These are phyloP conservation scores for Pseudorhombus dupliciocellatus DNA, from an alignment of 2,113 vertebrate genomes.

Conservation along the genomic window DNA sequence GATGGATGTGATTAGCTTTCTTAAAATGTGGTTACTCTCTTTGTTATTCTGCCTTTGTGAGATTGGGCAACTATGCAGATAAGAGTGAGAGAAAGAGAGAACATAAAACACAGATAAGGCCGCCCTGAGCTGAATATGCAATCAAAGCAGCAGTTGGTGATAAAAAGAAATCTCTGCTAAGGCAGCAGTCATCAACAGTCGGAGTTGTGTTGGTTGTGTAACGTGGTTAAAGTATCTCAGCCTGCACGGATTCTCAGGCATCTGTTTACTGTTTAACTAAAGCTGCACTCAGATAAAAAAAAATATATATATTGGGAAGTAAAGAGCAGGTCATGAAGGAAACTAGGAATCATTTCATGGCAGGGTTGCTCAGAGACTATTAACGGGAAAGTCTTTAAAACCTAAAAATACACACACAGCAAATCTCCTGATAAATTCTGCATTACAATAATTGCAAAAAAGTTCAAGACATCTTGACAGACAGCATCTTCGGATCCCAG, in stretches of 20 bases:
- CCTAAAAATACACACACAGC: not conserved
- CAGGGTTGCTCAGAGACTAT: constrained; percentile 37
- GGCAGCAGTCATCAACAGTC: constrained; percentile 44
- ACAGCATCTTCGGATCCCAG: not conserved
- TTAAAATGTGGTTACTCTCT: constrained; percentile 28
- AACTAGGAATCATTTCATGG: constrained; percentile 67
- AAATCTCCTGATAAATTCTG: not conserved
- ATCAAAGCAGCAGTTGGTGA: constrained; percentile 62
- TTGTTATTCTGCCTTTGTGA: constrained; percentile 31
- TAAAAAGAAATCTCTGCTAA: constrained; percentile 48
- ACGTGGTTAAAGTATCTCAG: constrained; percentile 56
- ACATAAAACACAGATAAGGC: constrained; percentile 58
- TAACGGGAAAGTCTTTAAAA: constrained; percentile 34
- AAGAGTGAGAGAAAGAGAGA: constrained; percentile 43
- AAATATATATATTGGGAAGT: constrained; percentile 41
- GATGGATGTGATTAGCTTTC: constrained; percentile 62
- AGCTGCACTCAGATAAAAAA: constrained; percentile 58
- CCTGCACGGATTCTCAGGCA: constrained; percentile 59
- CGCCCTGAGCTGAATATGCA: constrained; percentile 29
- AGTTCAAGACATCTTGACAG: not conserved
- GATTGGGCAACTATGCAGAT: constrained; percentile 56
- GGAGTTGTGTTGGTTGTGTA: constrained; percentile 60
- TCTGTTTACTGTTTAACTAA: constrained; percentile 78
- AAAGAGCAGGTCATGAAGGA: constrained; percentile 56
- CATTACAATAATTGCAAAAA: not conserved